Conservation (phyloP, 1,140 invertebrate species). For the Penaeus japonicus region DNA sequence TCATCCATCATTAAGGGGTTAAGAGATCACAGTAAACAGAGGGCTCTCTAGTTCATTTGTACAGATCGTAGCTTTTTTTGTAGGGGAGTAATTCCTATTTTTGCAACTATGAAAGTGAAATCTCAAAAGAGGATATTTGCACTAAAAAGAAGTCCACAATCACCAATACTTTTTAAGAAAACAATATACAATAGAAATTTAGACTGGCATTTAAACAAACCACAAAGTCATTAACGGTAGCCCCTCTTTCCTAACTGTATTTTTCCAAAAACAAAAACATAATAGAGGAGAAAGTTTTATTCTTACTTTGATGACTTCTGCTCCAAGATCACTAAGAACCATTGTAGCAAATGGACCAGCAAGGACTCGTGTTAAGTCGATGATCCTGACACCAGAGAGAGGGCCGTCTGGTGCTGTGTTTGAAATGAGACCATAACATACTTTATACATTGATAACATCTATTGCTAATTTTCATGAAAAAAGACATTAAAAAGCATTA, state of each 20-base stretch:
- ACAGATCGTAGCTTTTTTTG: too few relatives aligned
- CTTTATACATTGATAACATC: background rate
- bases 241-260: background rate
- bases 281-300: constrained; percentile 63
- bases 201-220: too few relatives aligned
- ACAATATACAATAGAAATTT: background rate
- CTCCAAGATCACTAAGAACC: constrained; percentile 92
- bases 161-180: constrained; percentile 15
- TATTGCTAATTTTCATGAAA: background rate
- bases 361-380: constrained; percentile 85
- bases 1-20: too few relatives aligned
- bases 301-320: constrained; percentile 87
- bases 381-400: constrained; percentile 74
- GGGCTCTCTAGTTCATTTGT: too few relatives aligned
- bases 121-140: background rate
- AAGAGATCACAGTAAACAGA: too few relatives aligned
- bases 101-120: background rate
- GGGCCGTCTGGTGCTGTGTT: constrained; percentile 60
- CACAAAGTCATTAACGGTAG: too few relatives aligned
- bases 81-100: too few relatives aligned
- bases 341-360: constrained; percentile 91
- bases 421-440: background rate
- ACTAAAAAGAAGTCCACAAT: too few relatives aligned
- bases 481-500: too few relatives aligned
- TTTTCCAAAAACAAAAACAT: background rate